phyloP scores from a whole-genome alignment of 1,140 invertebrate genomes.

The Drosophila mayri region DNA sequence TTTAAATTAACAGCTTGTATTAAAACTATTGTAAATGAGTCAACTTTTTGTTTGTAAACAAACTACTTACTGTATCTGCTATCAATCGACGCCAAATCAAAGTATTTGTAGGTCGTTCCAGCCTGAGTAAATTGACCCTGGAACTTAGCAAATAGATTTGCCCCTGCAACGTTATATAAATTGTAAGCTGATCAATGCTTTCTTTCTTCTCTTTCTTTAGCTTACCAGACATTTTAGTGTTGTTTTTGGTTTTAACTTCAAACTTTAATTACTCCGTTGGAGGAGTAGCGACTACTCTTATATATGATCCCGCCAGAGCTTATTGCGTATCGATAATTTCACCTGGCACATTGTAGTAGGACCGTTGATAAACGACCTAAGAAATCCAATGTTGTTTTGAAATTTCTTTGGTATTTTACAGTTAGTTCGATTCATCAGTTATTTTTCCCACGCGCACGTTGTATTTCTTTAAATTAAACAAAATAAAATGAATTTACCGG shows the following conservation, averaged over 20 bases:
- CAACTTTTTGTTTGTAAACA: no score
- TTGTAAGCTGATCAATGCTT: no score
- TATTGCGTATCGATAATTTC: not conserved
- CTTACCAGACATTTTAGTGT: not conserved
- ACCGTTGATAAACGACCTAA: not conserved
- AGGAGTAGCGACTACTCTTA: not conserved
- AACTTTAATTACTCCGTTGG: not conserved
- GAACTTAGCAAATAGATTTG: no score
- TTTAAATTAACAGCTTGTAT: no score
- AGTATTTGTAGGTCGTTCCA: no score
- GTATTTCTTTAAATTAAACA: conserved; percentile 26
- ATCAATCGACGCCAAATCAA: no score
- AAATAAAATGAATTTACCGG: conserved; percentile 42
- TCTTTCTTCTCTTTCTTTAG: not conserved
- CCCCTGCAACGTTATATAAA: no score
- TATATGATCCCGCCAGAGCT: conserved; percentile 5
- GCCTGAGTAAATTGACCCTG: no score
- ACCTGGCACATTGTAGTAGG: not conserved
- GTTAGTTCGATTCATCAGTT: not conserved
- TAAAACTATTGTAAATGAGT: no score
- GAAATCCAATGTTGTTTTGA: not conserved
- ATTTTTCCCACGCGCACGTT: conserved; percentile 54
- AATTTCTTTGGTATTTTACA: not conserved
- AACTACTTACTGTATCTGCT: no score
- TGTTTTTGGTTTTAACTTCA: not conserved